These are phyloP conservation scores for Grus americana DNA, from an alignment of 2,113 vertebrate genomes.

Conservation along the genomic window DNA sequence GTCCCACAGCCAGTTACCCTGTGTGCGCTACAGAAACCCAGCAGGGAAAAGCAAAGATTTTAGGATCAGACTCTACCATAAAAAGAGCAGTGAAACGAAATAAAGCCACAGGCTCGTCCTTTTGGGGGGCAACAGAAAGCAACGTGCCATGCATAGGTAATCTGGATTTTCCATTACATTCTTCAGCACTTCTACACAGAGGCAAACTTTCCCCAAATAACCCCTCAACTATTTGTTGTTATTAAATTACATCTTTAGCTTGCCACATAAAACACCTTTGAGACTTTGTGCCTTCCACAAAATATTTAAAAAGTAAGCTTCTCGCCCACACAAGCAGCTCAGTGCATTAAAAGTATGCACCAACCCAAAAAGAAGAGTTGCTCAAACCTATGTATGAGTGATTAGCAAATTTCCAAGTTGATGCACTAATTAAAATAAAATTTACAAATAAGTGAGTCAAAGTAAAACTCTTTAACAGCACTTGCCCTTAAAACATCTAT, in stretches of 20 bases:
- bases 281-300: conserved; percentile 8
- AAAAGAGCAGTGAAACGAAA: background rate
- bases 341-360: background rate
- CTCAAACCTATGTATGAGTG: background rate
- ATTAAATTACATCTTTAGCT: conserved; percentile 32
- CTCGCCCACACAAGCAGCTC: conserved; percentile 38
- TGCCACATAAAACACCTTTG: conserved; percentile 43
- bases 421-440: background rate
- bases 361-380: background rate
- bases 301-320: background rate
- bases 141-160: background rate
- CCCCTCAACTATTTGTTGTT: conserved; percentile 19
- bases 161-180: background rate
- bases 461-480: background rate
- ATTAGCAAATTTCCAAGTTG: background rate
- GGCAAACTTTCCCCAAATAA: background rate
- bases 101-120: background rate
- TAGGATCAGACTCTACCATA: background rate
- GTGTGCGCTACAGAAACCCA: background rate
- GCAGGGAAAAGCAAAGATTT: background rate
- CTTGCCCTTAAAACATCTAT: background rate
- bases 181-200: background rate
- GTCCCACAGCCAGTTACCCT: background rate
- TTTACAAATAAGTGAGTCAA: background rate
- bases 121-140: background rate